Conservation (phyloP, 2,113 vertebrate genomes). For the Okapia johnstoni region DNA sequence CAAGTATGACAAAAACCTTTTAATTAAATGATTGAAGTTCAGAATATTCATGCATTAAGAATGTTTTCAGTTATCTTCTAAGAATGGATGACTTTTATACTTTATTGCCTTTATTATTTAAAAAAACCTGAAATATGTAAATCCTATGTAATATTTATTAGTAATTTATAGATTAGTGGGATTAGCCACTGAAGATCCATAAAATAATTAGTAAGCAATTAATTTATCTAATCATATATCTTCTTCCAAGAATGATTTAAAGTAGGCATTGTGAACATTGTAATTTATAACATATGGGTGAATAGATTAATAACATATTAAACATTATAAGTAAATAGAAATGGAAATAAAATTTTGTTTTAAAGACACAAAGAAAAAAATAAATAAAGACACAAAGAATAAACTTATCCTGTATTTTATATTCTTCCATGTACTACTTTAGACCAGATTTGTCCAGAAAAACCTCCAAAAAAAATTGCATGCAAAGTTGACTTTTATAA, state of each 20-base stretch:
- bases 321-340: not conserved
- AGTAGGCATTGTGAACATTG: not conserved
- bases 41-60: constrained; percentile 19
- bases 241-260: not conserved
- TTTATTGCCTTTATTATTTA: constrained; percentile 37
- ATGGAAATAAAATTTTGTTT: not conserved
- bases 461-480: not conserved
- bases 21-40: constrained; percentile 33
- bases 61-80: constrained; percentile 11
- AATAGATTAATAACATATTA: not conserved
- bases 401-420: not conserved
- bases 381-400: not conserved
- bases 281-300: not conserved
- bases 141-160: not conserved
- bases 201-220: constrained; percentile 6
- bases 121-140: not conserved
- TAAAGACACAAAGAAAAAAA: not conserved
- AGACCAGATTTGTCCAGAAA: not conserved
- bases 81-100: not conserved
- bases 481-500: not conserved
- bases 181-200: not conserved
- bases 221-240: not conserved
- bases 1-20: constrained; percentile 43
- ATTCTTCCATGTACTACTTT: not conserved
- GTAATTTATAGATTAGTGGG: not conserved